Percentiles rank a stretch among this genome's conserved stretches.
Evolutionary conservation across 2,113 vertebrate species (phyloP).

Genomic region (Sisor rabdophorus): DNA sequence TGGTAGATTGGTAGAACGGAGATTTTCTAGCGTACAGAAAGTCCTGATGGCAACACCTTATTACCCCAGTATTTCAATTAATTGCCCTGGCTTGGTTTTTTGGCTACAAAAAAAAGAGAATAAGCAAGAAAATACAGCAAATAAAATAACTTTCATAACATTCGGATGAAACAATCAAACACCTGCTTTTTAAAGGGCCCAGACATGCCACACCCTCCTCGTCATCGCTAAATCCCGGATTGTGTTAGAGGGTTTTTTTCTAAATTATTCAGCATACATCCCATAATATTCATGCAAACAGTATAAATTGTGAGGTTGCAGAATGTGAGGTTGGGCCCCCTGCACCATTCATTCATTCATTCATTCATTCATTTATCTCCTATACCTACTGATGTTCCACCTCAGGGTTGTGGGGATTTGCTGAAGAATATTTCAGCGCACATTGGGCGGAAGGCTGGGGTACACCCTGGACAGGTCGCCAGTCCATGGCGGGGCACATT

Average conservation of each 20-base stretch:
- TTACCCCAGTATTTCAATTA: constrained; percentile 10
- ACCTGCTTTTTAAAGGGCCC: constrained; percentile 20
- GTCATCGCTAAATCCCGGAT: constrained; percentile 6
- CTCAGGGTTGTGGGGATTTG: no score
- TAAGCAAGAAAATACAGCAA: constrained; percentile 1
- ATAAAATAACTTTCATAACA: constrained; percentile 32
- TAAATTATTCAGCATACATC: not conserved
- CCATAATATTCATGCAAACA: not conserved
- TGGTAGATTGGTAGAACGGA: no score
- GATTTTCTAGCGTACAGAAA: constrained; percentile 1
- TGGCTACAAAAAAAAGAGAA: constrained; percentile 18
- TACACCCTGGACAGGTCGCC: no score
- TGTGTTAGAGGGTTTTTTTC: not conserved
- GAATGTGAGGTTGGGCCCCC: no score
- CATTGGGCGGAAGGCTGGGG: no score
- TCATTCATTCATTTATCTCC: no score
- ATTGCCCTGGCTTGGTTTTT: constrained; percentile 34
- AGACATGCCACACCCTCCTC: constrained; percentile 12
- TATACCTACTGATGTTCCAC: no score
- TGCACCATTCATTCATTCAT: no score
- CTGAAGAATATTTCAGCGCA: no score
- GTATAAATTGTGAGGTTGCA: no score
- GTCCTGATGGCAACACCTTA: constrained; percentile 7
- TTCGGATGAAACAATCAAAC: constrained; percentile 26
- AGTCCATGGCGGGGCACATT: no score